Evolutionary conservation across 2,888 invertebrate genomes (phyloP).

Genomic region (Brenthis ino): DNA sequence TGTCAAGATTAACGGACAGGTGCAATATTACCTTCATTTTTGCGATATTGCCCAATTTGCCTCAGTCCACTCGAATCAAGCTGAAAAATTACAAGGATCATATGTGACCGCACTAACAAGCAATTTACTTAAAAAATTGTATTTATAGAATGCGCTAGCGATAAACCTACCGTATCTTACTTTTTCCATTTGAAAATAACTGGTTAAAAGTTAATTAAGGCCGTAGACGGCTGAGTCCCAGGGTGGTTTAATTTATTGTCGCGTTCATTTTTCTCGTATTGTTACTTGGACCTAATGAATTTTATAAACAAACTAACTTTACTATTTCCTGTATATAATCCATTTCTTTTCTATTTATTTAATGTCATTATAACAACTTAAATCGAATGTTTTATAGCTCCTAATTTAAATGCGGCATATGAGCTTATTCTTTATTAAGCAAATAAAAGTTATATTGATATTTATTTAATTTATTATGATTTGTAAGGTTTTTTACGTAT

Average conservation of each 20-base stretch:
- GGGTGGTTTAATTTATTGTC: slow-evolving; percentile 74
- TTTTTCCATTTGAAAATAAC: slow-evolving; percentile 60
- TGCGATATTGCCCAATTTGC: slow-evolving; percentile 52
- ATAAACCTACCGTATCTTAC: slow-evolving; percentile 53
- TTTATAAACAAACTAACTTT: slow-evolving; percentile 45
- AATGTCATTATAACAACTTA: neutral
- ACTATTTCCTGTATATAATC: neutral
- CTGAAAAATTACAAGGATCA: slow-evolving; percentile 37
- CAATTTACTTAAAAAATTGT: slow-evolving; percentile 21
- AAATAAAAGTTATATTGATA: too few species aligned
- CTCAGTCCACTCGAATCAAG: slow-evolving; percentile 35
- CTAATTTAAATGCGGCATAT: neutral
- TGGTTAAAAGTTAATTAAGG: slow-evolving; percentile 77
- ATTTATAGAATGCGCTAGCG: slow-evolving; percentile 5
- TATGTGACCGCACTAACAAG: slow-evolving; percentile 35
- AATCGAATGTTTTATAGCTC: neutral
- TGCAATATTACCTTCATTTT: slow-evolving; percentile 71
- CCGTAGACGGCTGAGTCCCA: slow-evolving; percentile 69
- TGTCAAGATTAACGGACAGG: slow-evolving; percentile 69
- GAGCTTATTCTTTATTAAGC: too few species aligned
- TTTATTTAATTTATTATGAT: too few species aligned
- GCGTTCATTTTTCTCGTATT: slow-evolving; percentile 63
- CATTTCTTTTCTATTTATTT: neutral
- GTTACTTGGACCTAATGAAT: slow-evolving; percentile 45
- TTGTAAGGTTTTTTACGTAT: too few species aligned